Evolutionary conservation across 1,140 invertebrate species (phyloP).

Genomic region (Drosophila varians): DNA sequence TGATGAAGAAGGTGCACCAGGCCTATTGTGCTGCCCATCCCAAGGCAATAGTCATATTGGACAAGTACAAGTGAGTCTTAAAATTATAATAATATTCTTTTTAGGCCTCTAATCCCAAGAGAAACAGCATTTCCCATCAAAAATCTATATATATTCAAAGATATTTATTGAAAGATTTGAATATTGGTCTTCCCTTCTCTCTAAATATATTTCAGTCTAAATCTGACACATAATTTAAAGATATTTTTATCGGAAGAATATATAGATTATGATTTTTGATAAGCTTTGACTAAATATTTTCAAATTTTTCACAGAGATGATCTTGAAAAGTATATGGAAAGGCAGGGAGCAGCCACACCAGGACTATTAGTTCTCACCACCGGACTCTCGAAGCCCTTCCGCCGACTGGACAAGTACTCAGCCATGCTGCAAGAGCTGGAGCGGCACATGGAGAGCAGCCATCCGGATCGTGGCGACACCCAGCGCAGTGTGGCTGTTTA

Average conservation of each 20-base stretch:
- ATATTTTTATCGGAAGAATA: background rate
- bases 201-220: background rate
- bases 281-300: background rate
- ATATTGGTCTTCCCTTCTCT: background rate
- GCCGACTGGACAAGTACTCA: constrained; percentile 97
- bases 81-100: background rate
- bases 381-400: constrained; percentile 96
- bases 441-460: constrained; percentile 96
- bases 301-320: constrained; percentile 87
- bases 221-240: background rate
- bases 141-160: background rate
- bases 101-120: background rate
- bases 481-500: constrained; percentile 97
- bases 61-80: constrained; percentile 91
- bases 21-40: constrained; percentile 97
- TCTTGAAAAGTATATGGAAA: constrained; percentile 94
- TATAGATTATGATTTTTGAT: background rate
- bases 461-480: constrained; percentile 97
- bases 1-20: constrained; percentile 93
- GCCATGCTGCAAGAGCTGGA: constrained; percentile 97
- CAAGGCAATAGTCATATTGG: constrained; percentile 94
- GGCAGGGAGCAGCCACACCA: constrained; percentile 90
- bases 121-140: background rate
- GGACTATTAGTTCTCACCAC: constrained; percentile 95
- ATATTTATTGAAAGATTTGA: background rate